Percentiles rank a stretch among this genome's conserved stretches.
These are phyloP conservation scores for Girardia tigrina DNA, from an alignment of 2,888 invertebrate genomes.

Conservation along the genomic window DNA sequence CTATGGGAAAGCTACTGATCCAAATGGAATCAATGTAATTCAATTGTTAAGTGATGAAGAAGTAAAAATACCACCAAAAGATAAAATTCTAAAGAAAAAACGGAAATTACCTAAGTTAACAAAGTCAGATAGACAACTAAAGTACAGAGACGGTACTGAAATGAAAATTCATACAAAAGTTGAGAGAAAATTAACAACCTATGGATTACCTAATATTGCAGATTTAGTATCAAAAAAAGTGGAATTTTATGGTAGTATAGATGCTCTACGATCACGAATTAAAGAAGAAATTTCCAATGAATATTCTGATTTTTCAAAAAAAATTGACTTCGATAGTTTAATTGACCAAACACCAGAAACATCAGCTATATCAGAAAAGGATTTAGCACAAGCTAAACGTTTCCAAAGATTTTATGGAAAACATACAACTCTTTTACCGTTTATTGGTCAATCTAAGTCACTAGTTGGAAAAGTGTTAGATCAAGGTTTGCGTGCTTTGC, in stretches of 20 bases:
- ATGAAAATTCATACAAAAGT: conserved; percentile 7
- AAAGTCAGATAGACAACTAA: not conserved
- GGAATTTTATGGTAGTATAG: conserved; percentile 6
- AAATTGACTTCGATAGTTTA: not conserved
- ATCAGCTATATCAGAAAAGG: not conserved
- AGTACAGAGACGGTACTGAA: not conserved
- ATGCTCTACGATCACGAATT: not conserved
- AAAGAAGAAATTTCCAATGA: conserved; percentile 6
- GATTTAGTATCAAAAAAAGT: not conserved
- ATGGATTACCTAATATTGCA: not conserved
- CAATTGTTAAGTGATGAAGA: not conserved
- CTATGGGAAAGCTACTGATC: not conserved
- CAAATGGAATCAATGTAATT: not conserved
- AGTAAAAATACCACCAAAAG: not conserved
- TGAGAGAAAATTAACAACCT: not conserved
- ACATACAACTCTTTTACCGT: conserved; percentile 1
- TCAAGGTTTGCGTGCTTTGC: conserved; percentile 11
- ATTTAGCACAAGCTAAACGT: not conserved
- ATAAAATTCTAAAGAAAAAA: not conserved
- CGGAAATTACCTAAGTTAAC: not conserved
- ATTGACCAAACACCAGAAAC: not conserved
- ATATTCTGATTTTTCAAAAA: not conserved
- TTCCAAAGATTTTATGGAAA: conserved; percentile 14
- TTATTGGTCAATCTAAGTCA: not conserved
- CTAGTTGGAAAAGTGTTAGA: not conserved